A percentile compares a stretch with the other conserved stretches of the same genome.
Conservation (phyloP, 2,888 invertebrate species). For the Stegophylla sp. region DNA sequence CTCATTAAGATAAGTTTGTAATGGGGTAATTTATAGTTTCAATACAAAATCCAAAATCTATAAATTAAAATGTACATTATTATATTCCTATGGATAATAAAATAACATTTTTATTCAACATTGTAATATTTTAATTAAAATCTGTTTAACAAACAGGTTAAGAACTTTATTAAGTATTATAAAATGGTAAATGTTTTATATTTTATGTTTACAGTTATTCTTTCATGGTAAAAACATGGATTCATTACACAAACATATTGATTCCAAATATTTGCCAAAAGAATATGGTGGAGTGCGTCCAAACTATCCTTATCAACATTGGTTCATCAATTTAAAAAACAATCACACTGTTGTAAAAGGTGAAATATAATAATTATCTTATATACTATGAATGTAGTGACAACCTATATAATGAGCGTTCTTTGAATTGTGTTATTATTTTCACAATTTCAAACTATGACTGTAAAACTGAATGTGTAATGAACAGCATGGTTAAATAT, state of each 20-base stretch:
- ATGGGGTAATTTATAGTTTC: too few relatives aligned
- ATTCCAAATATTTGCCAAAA: slow-evolving; percentile 75
- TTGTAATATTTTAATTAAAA: too few relatives aligned
- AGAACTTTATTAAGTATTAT: too few relatives aligned
- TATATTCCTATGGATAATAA: too few relatives aligned
- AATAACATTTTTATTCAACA: too few relatives aligned
- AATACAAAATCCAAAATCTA: too few relatives aligned
- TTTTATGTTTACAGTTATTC: slow-evolving; percentile 65
- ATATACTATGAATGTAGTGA: too few relatives aligned
- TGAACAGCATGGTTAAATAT: neutral
- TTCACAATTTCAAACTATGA: too few relatives aligned
- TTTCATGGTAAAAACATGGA: slow-evolving; percentile 78
- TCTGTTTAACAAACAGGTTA: too few relatives aligned
- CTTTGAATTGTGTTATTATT: too few relatives aligned
- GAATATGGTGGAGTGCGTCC: slow-evolving; percentile 75
- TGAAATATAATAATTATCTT: slow-evolving; percentile 55
- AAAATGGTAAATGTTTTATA: neutral
- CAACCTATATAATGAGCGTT: neutral
- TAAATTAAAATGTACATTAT: too few relatives aligned
- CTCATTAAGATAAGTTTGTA: too few relatives aligned
- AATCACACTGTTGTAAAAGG: slow-evolving; percentile 70
- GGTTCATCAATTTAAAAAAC: slow-evolving; percentile 73
- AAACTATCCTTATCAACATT: slow-evolving; percentile 77
- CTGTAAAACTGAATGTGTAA: neutral
- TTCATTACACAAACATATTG: slow-evolving; percentile 77